These are phyloP conservation scores for Spinus olivaceus DNA, from an alignment of 2,797 vertebrate species.

Conservation along the genomic window DNA sequence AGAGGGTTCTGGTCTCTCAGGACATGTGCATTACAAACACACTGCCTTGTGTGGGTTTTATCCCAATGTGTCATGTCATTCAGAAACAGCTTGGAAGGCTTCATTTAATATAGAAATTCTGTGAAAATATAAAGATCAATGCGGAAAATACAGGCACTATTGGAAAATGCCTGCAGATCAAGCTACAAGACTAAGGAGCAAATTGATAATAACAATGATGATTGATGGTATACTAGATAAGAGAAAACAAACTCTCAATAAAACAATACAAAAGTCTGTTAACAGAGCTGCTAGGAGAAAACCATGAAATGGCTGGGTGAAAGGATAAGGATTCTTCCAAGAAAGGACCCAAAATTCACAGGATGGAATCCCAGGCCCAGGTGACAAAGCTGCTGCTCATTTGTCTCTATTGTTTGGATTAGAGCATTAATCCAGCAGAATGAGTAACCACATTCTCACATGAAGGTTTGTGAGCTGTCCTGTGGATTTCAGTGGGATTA, in stretches of 20 bases:
- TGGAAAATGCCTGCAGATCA: conserved; percentile 16
- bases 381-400: background rate
- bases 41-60: conserved; percentile 34
- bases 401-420: background rate
- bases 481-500: background rate
- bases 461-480: background rate
- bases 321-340: background rate
- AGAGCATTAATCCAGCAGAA: background rate
- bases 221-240: background rate
- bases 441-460: background rate
- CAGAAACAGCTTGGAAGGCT: conserved; percentile 19
- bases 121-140: conserved; percentile 27
- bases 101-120: background rate
- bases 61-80: background rate
- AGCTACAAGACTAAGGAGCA: background rate
- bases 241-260: conserved; percentile 1
- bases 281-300: background rate
- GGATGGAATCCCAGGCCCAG: background rate
- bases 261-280: background rate
- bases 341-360: background rate
- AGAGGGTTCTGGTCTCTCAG: conserved; percentile 1
- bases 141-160: background rate
- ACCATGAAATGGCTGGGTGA: background rate
- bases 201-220: conserved; percentile 15
- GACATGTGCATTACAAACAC: background rate